phyloP scores from a whole-genome alignment of 2,888 invertebrate species.

The Hybos culiciformis region DNA sequence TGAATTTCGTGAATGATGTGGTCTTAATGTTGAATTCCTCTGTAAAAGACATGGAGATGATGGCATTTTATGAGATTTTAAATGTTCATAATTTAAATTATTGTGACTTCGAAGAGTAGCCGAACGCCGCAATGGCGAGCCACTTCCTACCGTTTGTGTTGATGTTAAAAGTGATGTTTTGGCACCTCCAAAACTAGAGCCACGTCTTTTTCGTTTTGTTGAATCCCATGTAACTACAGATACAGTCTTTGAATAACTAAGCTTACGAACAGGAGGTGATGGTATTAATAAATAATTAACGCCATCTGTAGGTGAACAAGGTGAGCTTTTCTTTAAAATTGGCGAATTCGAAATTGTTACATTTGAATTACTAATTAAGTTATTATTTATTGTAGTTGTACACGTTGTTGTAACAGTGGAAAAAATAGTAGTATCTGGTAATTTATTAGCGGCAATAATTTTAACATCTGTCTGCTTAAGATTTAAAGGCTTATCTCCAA shows the following conservation, averaged over 20 bases:
- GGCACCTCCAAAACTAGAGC: slow-evolving; percentile 58
- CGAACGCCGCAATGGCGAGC: slow-evolving; percentile 42
- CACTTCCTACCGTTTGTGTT: slow-evolving; percentile 25
- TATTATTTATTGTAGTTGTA: slow-evolving; percentile 17
- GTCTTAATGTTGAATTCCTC: slow-evolving; percentile 44
- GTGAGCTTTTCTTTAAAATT: not conserved
- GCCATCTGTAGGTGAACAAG: slow-evolving; percentile 16
- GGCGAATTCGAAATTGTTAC: no score
- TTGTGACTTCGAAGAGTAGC: slow-evolving; percentile 46
- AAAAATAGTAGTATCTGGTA: slow-evolving; percentile 5
- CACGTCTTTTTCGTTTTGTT: slow-evolving; percentile 46
- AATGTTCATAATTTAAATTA: slow-evolving; percentile 24
- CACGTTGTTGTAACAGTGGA: slow-evolving; percentile 17
- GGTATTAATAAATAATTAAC: slow-evolving; percentile 34
- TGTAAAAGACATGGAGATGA: slow-evolving; percentile 43
- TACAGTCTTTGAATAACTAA: slow-evolving; percentile 38
- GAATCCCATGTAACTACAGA: slow-evolving; percentile 60
- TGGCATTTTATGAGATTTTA: slow-evolving; percentile 37
- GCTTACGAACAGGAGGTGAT: slow-evolving; percentile 33
- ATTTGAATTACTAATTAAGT: no score
- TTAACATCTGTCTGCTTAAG: slow-evolving; percentile 38
- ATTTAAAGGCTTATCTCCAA: slow-evolving; percentile 49
- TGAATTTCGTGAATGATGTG: slow-evolving; percentile 65
- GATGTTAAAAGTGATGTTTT: slow-evolving; percentile 46
- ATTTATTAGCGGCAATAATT: slow-evolving; percentile 33